These are phyloP conservation scores for fruit fly (Drosophila melanogaster) DNA, from an alignment of 1,140 invertebrate species.

Conservation along the genomic window Release_6_plus_ISO1_MT NC_004354.4:6728001-6728500, in stretches of 20 bases:
- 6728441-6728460: background rate
- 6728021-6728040: slow-evolving; percentile 56
- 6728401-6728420: slow-evolving; percentile 1
- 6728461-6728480: background rate
- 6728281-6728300: slow-evolving; percentile 2
- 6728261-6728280: slow-evolving; percentile 19
- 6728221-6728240: background rate
- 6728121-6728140: slow-evolving; percentile 56
- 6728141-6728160: slow-evolving; percentile 45
- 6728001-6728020: slow-evolving; percentile 64
- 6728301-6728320: slow-evolving; percentile 24
- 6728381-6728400: slow-evolving; percentile 24
- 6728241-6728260: background rate
- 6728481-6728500: slow-evolving; percentile 24
- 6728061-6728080: background rate
- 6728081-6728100: slow-evolving; percentile 1
- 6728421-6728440: background rate
- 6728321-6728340: background rate
- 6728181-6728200: slow-evolving; percentile 50
- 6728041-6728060: slow-evolving; percentile 29
- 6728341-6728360: slow-evolving; percentile 17
- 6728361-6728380: slow-evolving; percentile 46
- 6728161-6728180: slow-evolving; percentile 62
- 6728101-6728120: slow-evolving; percentile 30
- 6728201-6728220: background rate